Evolutionary conservation across 2,113 vertebrate species (phyloP).

Genomic region (Oreocharis arfaki): DNA sequence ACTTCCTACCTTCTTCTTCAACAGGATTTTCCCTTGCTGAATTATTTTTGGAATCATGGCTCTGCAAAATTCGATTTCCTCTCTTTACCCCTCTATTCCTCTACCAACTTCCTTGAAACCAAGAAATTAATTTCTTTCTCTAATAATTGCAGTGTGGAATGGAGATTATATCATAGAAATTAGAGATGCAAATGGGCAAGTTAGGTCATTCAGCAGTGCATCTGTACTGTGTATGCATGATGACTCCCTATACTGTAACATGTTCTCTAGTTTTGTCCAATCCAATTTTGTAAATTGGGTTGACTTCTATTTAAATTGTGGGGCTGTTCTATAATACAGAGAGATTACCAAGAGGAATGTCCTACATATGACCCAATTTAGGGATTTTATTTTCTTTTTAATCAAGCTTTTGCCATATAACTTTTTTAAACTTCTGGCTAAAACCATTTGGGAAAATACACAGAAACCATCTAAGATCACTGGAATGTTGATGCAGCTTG

Average conservation of each 20-base stretch:
- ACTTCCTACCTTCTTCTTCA: neutral
- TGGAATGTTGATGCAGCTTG: neutral
- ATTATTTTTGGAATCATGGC: neutral
- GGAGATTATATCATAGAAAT: conserved; percentile 40
- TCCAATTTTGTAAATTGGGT: conserved; percentile 50
- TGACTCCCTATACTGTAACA: conserved; percentile 1
- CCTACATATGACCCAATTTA: conserved; percentile 10
- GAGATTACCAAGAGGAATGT: conserved; percentile 27
- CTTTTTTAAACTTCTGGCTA: neutral
- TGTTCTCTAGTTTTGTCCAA: conserved; percentile 36
- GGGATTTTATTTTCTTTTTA: conserved; percentile 12
- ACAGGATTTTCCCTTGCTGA: neutral
- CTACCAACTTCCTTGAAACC: neutral
- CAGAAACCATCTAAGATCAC: neutral
- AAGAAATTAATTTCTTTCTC: conserved; percentile 40
- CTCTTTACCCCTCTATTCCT: neutral
- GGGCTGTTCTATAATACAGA: neutral
- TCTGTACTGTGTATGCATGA: neutral
- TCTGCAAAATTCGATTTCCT: conserved; percentile 30
- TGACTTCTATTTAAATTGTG: conserved; percentile 49
- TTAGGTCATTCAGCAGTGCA: conserved; percentile 35
- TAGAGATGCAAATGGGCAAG: conserved; percentile 29
- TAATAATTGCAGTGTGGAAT: conserved; percentile 32
- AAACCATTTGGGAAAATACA: neutral
- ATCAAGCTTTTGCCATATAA: neutral